Percentiles rank a stretch among this genome's conserved stretches.
Conservation (phyloP, 2,797 vertebrate species). For the Lophius americanus region DNA sequence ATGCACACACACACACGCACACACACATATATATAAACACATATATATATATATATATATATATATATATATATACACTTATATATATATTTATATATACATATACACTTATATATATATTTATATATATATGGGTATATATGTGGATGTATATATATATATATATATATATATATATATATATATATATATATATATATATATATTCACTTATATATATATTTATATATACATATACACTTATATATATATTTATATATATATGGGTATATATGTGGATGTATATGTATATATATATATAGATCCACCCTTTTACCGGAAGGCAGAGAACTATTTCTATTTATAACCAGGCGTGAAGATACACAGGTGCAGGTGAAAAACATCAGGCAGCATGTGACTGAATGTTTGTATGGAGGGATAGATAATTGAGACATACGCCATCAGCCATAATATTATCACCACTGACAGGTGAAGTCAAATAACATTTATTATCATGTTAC, state of each 20-base stretch:
- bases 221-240: neutral
- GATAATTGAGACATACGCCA: conserved; percentile 10
- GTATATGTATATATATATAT: neutral
- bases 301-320: conserved; percentile 25
- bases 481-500: too few relatives aligned
- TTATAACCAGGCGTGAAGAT: conserved; percentile 67
- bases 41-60: neutral
- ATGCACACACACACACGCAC: neutral
- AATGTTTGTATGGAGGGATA: neutral
- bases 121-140: too few relatives aligned
- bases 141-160: too few relatives aligned
- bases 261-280: too few relatives aligned
- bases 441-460: too few relatives aligned
- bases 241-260: neutral
- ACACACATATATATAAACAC: neutral
- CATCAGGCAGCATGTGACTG: conserved; percentile 25
- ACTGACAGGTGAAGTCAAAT: too few relatives aligned
- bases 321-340: conserved; percentile 59
- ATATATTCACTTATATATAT: too few relatives aligned
- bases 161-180: too few relatives aligned
- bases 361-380: conserved; percentile 66
- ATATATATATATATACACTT: neutral
- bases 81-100: too few relatives aligned
- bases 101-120: too few relatives aligned
- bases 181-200: too few relatives aligned